Conservation (phyloP, 2,888 invertebrate genomes). For the Cyrtodaria siliqua region DNA sequence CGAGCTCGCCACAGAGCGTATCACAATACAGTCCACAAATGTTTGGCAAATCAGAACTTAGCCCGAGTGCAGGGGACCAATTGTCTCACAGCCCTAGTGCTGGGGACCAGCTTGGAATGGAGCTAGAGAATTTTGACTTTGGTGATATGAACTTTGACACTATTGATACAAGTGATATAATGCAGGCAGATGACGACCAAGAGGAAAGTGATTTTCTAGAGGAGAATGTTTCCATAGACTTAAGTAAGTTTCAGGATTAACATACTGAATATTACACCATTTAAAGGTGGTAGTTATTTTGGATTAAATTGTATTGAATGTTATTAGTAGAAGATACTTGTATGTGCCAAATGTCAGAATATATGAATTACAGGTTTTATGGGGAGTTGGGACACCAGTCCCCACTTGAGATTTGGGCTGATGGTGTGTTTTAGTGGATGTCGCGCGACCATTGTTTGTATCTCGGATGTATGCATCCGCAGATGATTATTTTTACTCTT, state of each 20-base stretch:
- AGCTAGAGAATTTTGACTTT: slow-evolving; percentile 72
- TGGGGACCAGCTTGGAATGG: slow-evolving; percentile 29
- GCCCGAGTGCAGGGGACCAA: slow-evolving; percentile 37
- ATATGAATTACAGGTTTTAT: too few species aligned
- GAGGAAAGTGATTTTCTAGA: slow-evolving; percentile 26
- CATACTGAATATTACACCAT: too few species aligned
- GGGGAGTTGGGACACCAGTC: too few species aligned
- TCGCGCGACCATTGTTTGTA: too few species aligned
- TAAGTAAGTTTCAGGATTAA: slow-evolving; percentile 42
- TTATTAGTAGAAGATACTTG: too few species aligned
- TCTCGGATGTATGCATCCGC: too few species aligned
- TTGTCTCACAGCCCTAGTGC: slow-evolving; percentile 45
- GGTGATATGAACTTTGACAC: slow-evolving; percentile 65
- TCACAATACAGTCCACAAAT: slow-evolving; percentile 44
- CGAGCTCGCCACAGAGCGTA: slow-evolving; percentile 63
- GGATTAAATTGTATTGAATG: too few species aligned
- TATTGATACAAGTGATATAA: slow-evolving; percentile 60
- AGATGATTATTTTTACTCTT: too few species aligned
- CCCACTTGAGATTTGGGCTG: too few species aligned
- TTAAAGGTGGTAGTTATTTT: too few species aligned
- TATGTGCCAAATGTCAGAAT: too few species aligned
- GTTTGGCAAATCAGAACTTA: slow-evolving; percentile 37
- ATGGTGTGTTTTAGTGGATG: too few species aligned
- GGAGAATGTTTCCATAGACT: slow-evolving; percentile 59
- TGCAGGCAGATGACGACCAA: slow-evolving; percentile 11